Conservation (phyloP, 1,140 invertebrate species). For the Pachyrhynchus sulphureomaculatus region DNA sequence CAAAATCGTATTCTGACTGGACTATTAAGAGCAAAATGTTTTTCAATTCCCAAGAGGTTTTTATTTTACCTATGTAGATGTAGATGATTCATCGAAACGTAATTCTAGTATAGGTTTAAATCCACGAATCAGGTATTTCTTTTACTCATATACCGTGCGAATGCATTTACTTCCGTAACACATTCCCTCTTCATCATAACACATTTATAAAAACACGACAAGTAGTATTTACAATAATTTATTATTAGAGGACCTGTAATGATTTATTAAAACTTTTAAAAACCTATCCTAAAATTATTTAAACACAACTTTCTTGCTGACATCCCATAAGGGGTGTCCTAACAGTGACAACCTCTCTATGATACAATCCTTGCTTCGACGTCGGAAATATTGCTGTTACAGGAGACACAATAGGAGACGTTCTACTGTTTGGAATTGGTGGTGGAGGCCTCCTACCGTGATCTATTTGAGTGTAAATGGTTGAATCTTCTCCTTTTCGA, state of each 20-base stretch:
- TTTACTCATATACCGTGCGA: too few relatives aligned
- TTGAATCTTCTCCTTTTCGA: conserved; percentile 56
- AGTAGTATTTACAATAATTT: too few relatives aligned
- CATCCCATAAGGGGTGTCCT: conserved; percentile 77
- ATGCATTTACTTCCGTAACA: too few relatives aligned
- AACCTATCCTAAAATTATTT: conserved; percentile 46
- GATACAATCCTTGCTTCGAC: conserved; percentile 45
- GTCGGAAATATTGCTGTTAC: conserved; percentile 44
- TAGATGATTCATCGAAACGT: too few relatives aligned
- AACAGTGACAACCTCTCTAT: conserved; percentile 78
- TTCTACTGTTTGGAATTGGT: conserved; percentile 41
- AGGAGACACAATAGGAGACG: conserved; percentile 46
- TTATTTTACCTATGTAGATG: too few relatives aligned
- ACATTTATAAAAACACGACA: too few relatives aligned
- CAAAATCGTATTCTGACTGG: too few relatives aligned
- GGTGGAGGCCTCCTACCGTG: conserved; percentile 54
- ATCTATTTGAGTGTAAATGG: conserved; percentile 72
- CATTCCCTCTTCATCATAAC: too few relatives aligned
- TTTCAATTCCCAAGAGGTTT: too few relatives aligned
- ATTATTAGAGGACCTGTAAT: background rate
- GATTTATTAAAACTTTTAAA: background rate
- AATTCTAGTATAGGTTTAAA: too few relatives aligned
- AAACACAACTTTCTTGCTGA: conserved; percentile 84
- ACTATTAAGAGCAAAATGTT: too few relatives aligned
- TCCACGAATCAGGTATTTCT: too few relatives aligned